Base-by-base conservation (phyloP, 1,140 invertebrate species). In the Papilio dardanus region DNA sequence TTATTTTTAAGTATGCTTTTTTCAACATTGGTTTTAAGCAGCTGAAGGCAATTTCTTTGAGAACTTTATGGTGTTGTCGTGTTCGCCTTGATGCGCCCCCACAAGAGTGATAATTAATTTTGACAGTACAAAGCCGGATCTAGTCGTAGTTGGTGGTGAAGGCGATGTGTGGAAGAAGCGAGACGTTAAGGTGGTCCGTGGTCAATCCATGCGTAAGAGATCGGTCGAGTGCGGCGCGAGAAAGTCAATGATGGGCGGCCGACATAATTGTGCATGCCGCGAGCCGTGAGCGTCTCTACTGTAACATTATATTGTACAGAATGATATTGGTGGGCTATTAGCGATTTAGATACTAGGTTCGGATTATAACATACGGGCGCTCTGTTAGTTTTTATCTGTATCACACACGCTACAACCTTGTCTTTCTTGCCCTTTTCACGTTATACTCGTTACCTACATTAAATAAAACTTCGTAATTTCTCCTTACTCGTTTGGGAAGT, bases 191-290 rank as follows among this genome's bases (percentile, higher is more conserved):
- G 74, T 77, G 83, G 80, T 79, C 78, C 76, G 62, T 66, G n/a
- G 67, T 73, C 54, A 54, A 69, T 35, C 74, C 76, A 82, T 77
- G 79, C 76, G 79, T 76, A 79, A 80, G 74, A 73, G 73, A 74
- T 78, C 69, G 73, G 10, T 30, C 28, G 46, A 74, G 31, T 30
- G 62, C 46, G 75, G 68, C 24, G 50, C 81, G 87, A 86, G 88
- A 90, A 90, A 90, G 88, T 87, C 81, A 71, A 81, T 88, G 88
- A 90, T 88, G 81, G 88, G 86, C 87, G 83, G 78, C 74, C 87
- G 87, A 86, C 87, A 90, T 89, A 90, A 90, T 89, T 90, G 88
- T 77, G 80, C 88, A 87, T 73, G 71, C 74, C 65, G 76, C 77
- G 79, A 76, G 78, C 66, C 65, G 76, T 77, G 79, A 76, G 78